Percentiles rank a stretch among this genome's conserved stretches.
These are phyloP conservation scores for Monomorium pharaonis DNA, from an alignment of 1,140 invertebrate species.

Conservation along the genomic window DNA sequence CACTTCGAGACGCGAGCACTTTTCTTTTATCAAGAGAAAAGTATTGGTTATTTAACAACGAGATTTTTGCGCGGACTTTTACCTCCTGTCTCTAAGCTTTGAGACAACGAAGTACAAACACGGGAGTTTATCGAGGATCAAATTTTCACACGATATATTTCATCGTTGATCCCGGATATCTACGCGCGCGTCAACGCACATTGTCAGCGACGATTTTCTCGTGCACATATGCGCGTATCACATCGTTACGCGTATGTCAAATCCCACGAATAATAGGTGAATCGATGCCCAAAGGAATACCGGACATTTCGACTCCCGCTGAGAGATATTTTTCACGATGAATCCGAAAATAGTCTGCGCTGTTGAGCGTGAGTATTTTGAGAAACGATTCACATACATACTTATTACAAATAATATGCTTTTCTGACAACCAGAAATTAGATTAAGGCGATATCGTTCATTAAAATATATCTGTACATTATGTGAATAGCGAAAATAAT, in stretches of 20 bases:
- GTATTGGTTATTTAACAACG: constrained; percentile 7
- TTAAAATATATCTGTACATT: constrained; percentile 5
- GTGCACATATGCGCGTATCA: neutral
- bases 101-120: constrained; percentile 32
- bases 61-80: neutral
- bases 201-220: constrained; percentile 14
- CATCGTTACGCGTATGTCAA: constrained; percentile 49
- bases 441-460: constrained; percentile 15
- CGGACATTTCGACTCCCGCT: constrained; percentile 18
- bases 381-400: constrained; percentile 44
- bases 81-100: neutral
- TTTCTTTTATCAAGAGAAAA: neutral
- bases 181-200: constrained; percentile 42
- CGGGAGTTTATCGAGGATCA: constrained; percentile 39
- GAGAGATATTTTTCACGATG: constrained; percentile 43
- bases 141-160: constrained; percentile 54
- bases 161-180: constrained; percentile 44
- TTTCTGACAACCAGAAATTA: constrained; percentile 34
- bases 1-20: neutral
- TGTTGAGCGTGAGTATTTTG: neutral
- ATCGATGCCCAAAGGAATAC: constrained; percentile 31
- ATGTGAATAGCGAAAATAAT: neutral
- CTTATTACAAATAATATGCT: constrained; percentile 44
- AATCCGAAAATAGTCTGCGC: constrained; percentile 47
- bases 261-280: constrained; percentile 52